Percentiles rank a stretch among this genome's conserved stretches.
phyloP scores from a whole-genome alignment of 2,113 vertebrate genomes.

The Daphoenositta chrysoptera region DNA sequence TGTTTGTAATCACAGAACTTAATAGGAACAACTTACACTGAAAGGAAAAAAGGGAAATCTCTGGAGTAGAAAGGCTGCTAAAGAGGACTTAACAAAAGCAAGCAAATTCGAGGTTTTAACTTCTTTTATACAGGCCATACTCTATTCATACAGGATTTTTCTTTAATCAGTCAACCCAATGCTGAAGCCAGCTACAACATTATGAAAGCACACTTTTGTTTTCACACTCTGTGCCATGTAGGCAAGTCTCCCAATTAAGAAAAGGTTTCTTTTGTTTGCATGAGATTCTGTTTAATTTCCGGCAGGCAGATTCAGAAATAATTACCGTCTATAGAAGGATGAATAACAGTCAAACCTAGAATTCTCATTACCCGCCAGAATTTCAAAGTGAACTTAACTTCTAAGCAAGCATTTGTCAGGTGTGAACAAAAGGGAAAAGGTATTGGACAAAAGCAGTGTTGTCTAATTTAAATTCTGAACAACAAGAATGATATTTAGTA shows the following conservation, averaged over 20 bases:
- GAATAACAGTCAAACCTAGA: neutral
- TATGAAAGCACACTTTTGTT: neutral
- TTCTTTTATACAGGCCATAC: slow-evolving; percentile 7
- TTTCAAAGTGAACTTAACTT: neutral
- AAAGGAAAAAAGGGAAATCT: slow-evolving; percentile 33
- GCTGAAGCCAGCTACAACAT: neutral
- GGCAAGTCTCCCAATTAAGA: neutral
- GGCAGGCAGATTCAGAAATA: slow-evolving; percentile 37
- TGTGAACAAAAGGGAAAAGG: neutral
- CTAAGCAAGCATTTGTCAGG: neutral
- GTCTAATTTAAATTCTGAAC: neutral
- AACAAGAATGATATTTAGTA: neutral
- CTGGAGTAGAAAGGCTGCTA: slow-evolving; percentile 29
- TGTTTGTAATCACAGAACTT: slow-evolving; percentile 63
- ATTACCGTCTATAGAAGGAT: neutral
- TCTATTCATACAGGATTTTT: neutral
- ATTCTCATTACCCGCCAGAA: neutral
- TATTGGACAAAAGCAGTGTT: neutral
- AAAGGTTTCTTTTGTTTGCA: slow-evolving; percentile 29
- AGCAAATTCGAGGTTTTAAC: slow-evolving; percentile 44
- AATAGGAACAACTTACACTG: slow-evolving; percentile 50
- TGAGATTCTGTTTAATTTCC: slow-evolving; percentile 18
- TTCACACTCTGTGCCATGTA: neutral
- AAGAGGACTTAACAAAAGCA: slow-evolving; percentile 11
- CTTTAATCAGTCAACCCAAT: neutral